Evolutionary conservation across 1,140 invertebrate species (phyloP), one percentile per base, ranked within the genome.

Genomic region (Drosophila sturtevanti): DNA sequence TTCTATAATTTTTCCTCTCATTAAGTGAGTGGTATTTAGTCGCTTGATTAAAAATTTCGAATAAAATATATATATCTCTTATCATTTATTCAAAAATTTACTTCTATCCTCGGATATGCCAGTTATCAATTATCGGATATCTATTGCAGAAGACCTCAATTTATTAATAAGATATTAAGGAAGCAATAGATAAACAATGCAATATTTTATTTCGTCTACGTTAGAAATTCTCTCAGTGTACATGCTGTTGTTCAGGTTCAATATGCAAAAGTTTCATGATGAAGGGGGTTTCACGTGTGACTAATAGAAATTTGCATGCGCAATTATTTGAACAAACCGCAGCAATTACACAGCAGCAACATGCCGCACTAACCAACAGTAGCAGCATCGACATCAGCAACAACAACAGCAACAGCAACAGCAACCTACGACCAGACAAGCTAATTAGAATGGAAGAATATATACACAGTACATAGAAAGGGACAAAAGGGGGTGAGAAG

Each of bases 291-390:
- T 55, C 60, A 77, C 56, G 76, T 78, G 62, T 89, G 72, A 67
- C 74, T 79, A 87, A 87, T 89, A 82, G 80, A 89, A 89, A 89
- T 89, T 89, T 89, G 84, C 84, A 89, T 89, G 84, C 84, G 72
- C 79, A 89, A 89, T 89, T 89, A 89, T 89, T 89, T 89, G 85
- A 89, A 89, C 73, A 89, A 89, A 89, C 84, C 84, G 77, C 84
- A 89, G 77, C 73, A 84, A 89, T 89, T 89, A 87, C 66, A 87
- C 75, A 75, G 56, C 78, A 81, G 79, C 82, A 79, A 82, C 82
- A 78, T 69, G 65, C 70, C 64, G 64, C 72, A 81, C 67, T 37
- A 44, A 16, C 64, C 56, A 48, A 9, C 52, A 62, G 48, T 56
- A 61, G 18, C 52, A 75, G 24, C 67, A 77, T 16, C 56, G 56